Conservation (phyloP, 2,113 vertebrate species). For the Lophura nycthemera region DNA sequence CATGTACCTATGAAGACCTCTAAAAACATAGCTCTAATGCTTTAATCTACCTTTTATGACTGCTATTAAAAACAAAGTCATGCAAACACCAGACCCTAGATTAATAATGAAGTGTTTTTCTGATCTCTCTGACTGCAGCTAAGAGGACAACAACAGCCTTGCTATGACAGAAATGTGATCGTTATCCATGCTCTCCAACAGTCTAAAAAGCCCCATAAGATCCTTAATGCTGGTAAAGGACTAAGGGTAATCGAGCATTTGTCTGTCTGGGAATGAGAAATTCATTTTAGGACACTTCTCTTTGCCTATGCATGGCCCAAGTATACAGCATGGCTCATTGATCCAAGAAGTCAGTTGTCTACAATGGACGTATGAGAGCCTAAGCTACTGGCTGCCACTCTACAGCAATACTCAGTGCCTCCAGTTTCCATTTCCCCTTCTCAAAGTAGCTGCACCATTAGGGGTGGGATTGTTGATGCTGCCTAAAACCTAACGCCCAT, state of each 20-base stretch:
- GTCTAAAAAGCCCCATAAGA: background rate
- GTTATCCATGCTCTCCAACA: background rate
- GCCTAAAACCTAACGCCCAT: background rate
- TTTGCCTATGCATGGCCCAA: rapidly evolving
- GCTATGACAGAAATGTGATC: rapidly evolving
- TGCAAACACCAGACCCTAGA: background rate
- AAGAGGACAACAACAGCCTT: background rate
- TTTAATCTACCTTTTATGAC: background rate
- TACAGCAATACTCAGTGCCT: background rate
- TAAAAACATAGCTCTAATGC: background rate
- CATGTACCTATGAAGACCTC: background rate
- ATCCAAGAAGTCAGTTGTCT: background rate
- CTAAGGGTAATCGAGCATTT: background rate
- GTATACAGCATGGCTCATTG: rapidly evolving
- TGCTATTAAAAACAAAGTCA: background rate
- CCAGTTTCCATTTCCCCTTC: background rate
- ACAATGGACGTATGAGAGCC: rapidly evolving
- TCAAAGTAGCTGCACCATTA: background rate
- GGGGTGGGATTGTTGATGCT: background rate
- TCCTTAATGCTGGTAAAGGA: background rate
- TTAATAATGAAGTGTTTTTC: background rate
- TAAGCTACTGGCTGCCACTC: background rate
- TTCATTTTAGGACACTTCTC: background rate
- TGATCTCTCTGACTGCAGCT: background rate
- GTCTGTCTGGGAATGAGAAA: background rate